Evolutionary conservation across 2,797 vertebrate genomes (phyloP).

Genomic region (Rhyacichthys aspro): DNA sequence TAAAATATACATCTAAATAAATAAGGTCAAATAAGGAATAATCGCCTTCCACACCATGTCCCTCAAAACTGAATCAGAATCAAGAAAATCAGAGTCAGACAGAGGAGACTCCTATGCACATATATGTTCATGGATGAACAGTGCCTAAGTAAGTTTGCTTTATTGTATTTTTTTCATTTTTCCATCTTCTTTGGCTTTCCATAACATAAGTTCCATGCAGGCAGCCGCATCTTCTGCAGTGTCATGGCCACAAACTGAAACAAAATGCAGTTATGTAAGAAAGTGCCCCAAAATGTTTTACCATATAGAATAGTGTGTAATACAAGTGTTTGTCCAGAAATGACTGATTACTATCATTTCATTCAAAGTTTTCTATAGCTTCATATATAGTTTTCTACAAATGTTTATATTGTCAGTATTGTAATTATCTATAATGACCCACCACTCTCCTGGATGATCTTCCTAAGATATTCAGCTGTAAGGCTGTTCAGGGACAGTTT

Average conservation of each 20-base stretch:
- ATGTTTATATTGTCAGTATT: conserved; percentile 7
- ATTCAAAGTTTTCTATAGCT: too few relatives aligned
- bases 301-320: fast-evolving
- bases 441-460: conserved; percentile 85
- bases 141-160: conserved; percentile 11
- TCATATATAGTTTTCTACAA: background rate
- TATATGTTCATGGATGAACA: background rate
- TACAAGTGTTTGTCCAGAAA: too few relatives aligned
- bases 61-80: too few relatives aligned
- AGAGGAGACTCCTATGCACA: background rate
- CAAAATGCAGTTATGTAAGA: conserved; percentile 24
- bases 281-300: background rate
- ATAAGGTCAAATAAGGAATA: background rate
- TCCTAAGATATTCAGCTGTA: conserved; percentile 80
- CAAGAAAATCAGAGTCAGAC: too few relatives aligned
- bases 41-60: too few relatives aligned
- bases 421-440: conserved; percentile 59
- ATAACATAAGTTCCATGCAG: conserved; percentile 85
- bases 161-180: conserved; percentile 78
- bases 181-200: conserved; percentile 84
- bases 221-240: conserved; percentile 79
- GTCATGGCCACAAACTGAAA: conserved; percentile 78
- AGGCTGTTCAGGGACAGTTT: conserved; percentile 80
- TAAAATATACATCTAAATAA: too few relatives aligned
- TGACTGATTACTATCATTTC: too few relatives aligned